Evolutionary conservation across 2,797 vertebrate genomes (phyloP), one percentile per base, ranked within the genome.

Genomic region (Muscicapa striata): DNA sequence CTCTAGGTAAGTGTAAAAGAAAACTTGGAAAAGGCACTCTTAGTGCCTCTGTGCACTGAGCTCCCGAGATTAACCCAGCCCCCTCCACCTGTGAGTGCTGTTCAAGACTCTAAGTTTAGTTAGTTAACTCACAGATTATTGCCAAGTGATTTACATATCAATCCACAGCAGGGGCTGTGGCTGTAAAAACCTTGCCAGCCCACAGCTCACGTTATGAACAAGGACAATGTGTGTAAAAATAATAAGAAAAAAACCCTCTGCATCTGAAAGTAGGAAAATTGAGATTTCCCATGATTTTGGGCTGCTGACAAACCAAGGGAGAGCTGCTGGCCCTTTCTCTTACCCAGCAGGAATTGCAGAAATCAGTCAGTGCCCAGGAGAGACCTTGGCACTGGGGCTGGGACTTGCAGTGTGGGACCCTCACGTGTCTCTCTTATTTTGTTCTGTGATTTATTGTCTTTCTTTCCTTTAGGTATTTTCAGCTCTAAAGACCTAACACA

Each of bases 351-450:
- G 48, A 48, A 11, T 10, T 40, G 38, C 63, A 77, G 5, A 27
- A 55, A 20, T 43, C 48, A 27, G 41, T 26, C 22, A 21, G 19
- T 3, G 3, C 8, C 5, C 2, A 0, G 13, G 14, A 61, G 26
- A 32, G 38, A 30, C 59, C 79, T 79, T 49, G 74, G 82, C 62
- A 10, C 4, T 5, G 51, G 1, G 45, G 34, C 7, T 61, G 84
- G 27, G 61, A 61, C 20, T 3, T 0, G 9, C 41, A 55, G 34
- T 0, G 0, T 3, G 16, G n/a, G 43, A 43, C 36, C 24, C 45
- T 54, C 18, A 1, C 0, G 0, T 4, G 4, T 15, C 32, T 32
- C 61, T 57, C 24, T 3, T 6, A 7, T 73, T 80, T 88, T 70
- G 8, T 43, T 69, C n/a, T 43, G 15, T 62, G 51, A 21, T 41